Evolutionary conservation across 2,113 vertebrate genomes (phyloP).

Genomic region (Nothobranchius kuhntae): DNA sequence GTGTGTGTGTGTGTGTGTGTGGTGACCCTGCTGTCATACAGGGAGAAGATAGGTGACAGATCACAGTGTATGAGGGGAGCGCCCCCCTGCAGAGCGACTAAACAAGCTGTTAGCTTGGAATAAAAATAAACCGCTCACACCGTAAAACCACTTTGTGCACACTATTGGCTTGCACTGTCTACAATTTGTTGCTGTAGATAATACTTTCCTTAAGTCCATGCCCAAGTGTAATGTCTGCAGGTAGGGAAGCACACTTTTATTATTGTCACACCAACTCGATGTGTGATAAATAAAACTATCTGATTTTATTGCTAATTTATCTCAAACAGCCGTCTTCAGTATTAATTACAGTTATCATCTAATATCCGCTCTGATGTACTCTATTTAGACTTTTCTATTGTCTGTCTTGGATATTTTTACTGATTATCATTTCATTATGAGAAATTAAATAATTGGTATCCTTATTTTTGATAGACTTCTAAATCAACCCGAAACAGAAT

Average conservation of each 20-base stretch:
- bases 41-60: conserved; percentile 66
- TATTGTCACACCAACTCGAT: background rate
- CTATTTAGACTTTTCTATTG: background rate
- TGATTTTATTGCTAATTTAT: conserved; percentile 1
- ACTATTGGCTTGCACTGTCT: conserved; percentile 34
- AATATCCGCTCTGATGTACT: background rate
- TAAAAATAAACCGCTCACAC: conserved; percentile 76
- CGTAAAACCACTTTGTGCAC: conserved; percentile 12
- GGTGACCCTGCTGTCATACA: conserved; percentile 69
- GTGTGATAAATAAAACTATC: background rate
- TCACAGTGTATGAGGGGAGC: conserved; percentile 48
- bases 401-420: background rate
- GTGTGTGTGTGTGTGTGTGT: conserved; percentile 34
- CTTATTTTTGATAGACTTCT: too few species aligned
- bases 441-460: too few species aligned
- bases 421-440: too few species aligned
- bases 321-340: background rate
- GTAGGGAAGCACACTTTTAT: background rate
- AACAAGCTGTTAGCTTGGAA: conserved; percentile 71
- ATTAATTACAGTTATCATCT: background rate
- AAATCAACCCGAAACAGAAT: too few species aligned
- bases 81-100: conserved; percentile 61
- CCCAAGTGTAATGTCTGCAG: background rate
- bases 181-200: conserved; percentile 42
- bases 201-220: background rate